Evolutionary conservation across 2,888 invertebrate species (phyloP), one percentile per base, ranked within the genome.

Genomic region (Cynaeus angustus): DNA sequence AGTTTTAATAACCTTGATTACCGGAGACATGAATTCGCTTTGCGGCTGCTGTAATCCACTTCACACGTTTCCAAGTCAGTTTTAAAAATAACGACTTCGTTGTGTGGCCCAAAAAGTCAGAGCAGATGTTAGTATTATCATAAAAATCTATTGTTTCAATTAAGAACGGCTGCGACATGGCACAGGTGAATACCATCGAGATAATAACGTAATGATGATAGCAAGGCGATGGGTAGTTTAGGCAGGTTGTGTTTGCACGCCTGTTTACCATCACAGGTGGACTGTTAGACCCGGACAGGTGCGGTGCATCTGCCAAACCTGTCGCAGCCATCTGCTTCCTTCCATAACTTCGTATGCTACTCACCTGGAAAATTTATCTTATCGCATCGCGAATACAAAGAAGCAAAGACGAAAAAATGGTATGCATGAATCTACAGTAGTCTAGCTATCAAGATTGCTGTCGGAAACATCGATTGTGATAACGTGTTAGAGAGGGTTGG

Each of bases 221-320:
- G 46, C 12, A 45, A 30, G 59, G 43, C 53, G 53, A 68, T 61
- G 61, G 68, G 62, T 68, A 61, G 68, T 66, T 66, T 61, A 48
- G 62, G 66, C 70, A 70, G 70, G 70, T 66, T 66, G 65, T 69
- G 62, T 66, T 70, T 70, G 70, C 70, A 66, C 70, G 62, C 70
- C 65, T 50, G 64, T 59, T 56, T 68, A 64, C 56, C 41, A 33
- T 59, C 53, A 70, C 70, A 70, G 70, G 70, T 70, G 70, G 53
- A 66, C 70, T 52, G 59, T 70, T 70, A 26, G 50, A 66, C 50
- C 38, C 46, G 66, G 66, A 70, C 70, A 70, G 70, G 70, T 70
- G 70, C 48, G 45, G 61, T 66, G 45, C 70, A 70, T 70, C 70
- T 70, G 70, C 70, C 70, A 70, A 70, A 70, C 66, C 70, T 70